Evolutionary conservation across 2,888 invertebrate genomes (phyloP), one percentile per base, ranked within the genome.

Genomic region (Parapristionchus giblindavisi): DNA sequence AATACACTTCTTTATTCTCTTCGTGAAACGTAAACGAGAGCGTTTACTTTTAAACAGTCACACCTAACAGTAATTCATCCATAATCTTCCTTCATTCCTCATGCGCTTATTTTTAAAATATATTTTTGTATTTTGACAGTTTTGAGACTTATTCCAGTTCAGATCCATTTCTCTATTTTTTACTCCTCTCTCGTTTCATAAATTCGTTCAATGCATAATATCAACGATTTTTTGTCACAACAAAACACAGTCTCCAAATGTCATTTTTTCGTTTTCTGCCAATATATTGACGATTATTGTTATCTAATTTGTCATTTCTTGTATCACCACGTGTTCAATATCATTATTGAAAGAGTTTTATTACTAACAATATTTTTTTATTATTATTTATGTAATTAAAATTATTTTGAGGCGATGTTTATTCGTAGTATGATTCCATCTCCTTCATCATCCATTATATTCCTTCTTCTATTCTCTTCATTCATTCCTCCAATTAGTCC

Each of bases 401-500:
- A n/a, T n/a, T n/a, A n/a, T n/a, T n/a, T n/a, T n/a, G n/a, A n/a
- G n/a, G n/a, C n/a, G n/a, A n/a, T n/a, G n/a, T n/a, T n/a, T n/a
- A n/a, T 60, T 17, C 43, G 38, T 51, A 68, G 51, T 51, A 68
- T 68, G 2, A 34, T 52, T 34, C 48, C 51, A 34, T 36, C 52
- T 32, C 36, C 21, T 24, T 51, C 48, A 3, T 73, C 34, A 24
- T n/a, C 54, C 6, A 27, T 27, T 11, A 11, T 51, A 0, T 60
- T 61, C 21, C 73, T 73, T 5, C 43, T 73, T 32, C 1, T 61
- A 29, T 60, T 61, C 60, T 73, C 73, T 6, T 61, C 48, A 27
- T 51, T 73, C 36, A 48, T 61, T 36, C 73, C 60, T 51, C 51
- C 73, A 1, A 48, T 51, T 36, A 24, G 40, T 27, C 73, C 60